Percentiles rank a stretch among this genome's conserved stretches.
Evolutionary conservation across 2,888 invertebrate genomes (phyloP).

Genomic region (Salticus scenicus): DNA sequence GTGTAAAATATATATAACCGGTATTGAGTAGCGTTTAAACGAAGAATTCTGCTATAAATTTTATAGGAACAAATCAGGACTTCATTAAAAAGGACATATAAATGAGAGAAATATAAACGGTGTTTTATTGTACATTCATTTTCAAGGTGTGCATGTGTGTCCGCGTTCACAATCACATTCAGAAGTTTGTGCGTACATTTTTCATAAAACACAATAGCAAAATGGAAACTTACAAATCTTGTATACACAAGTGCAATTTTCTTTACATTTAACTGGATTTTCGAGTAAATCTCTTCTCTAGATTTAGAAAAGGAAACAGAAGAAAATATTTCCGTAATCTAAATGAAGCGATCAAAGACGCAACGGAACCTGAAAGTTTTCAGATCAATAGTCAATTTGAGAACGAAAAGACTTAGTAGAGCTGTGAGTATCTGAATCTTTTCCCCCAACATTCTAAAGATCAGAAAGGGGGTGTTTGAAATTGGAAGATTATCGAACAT

Average conservation of each 20-base stretch:
- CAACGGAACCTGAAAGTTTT: conserved; percentile 50
- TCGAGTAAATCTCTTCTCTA: conserved; percentile 38
- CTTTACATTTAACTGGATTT: conserved; percentile 35
- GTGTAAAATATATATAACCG: too few species aligned
- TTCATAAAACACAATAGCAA: too few species aligned
- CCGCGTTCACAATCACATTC: too few species aligned
- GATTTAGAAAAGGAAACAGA: conserved; percentile 35
- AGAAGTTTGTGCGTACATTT: too few species aligned
- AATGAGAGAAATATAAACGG: too few species aligned
- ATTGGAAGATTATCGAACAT: conserved; percentile 60
- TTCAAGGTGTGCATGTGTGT: too few species aligned
- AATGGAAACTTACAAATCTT: too few species aligned
- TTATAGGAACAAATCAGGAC: too few species aligned
- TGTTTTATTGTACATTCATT: too few species aligned
- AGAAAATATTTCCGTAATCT: conserved; percentile 64
- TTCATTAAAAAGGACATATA: too few species aligned
- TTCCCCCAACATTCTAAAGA: background rate
- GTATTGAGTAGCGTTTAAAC: too few species aligned
- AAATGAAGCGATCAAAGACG: conserved; percentile 66
- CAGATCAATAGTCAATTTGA: conserved; percentile 69
- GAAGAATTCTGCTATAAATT: too few species aligned
- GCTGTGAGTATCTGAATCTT: conserved; percentile 3
- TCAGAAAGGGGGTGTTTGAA: conserved; percentile 4
- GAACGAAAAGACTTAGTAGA: conserved; percentile 20
- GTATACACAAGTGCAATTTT: conserved; percentile 43